phyloP scores from a whole-genome alignment of 2,797 vertebrate species.

The Ictinia mississippiensis region DNA sequence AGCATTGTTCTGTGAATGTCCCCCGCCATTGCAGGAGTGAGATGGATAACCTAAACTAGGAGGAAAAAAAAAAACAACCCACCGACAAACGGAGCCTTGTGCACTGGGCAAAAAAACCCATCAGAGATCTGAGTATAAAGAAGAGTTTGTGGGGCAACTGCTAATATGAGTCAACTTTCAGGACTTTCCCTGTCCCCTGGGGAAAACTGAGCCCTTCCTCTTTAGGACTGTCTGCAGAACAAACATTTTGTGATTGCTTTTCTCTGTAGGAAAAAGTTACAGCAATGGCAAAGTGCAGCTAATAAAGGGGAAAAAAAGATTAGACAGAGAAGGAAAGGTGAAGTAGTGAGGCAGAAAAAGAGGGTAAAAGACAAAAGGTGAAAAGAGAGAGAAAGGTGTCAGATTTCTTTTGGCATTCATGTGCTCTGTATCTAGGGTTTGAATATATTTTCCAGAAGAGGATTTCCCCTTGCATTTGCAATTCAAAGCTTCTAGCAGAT shows the following conservation, averaged over 20 bases:
- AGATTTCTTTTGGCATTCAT: slow-evolving; percentile 7
- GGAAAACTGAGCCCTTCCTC: fast-evolving
- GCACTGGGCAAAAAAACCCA: not conserved
- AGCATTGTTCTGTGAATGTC: not conserved
- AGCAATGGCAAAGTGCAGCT: not conserved
- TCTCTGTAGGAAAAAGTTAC: not conserved
- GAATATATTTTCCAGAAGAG: slow-evolving; percentile 61
- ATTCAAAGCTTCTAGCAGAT: slow-evolving; percentile 65
- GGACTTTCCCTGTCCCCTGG: not conserved
- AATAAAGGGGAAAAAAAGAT: fast-evolving
- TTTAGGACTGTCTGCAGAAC: not conserved
- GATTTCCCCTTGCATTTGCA: slow-evolving; percentile 62
- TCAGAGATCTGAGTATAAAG: not conserved
- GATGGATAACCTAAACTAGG: not conserved
- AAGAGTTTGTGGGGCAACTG: not conserved
- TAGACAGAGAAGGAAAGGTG: not conserved
- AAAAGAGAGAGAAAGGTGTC: not conserved
- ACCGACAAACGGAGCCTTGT: fast-evolving
- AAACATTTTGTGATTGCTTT: not conserved
- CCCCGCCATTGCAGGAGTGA: not conserved
- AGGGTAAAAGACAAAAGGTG: not conserved
- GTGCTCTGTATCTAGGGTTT: not conserved
- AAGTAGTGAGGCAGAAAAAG: not conserved
- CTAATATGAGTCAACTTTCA: not conserved
- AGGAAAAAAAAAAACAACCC: not conserved